Percentiles rank a stretch among this genome's conserved stretches.
These are phyloP conservation scores for Phasianus colchicus DNA, from an alignment of 2,113 vertebrate genomes.

Conservation along the genomic window DNA sequence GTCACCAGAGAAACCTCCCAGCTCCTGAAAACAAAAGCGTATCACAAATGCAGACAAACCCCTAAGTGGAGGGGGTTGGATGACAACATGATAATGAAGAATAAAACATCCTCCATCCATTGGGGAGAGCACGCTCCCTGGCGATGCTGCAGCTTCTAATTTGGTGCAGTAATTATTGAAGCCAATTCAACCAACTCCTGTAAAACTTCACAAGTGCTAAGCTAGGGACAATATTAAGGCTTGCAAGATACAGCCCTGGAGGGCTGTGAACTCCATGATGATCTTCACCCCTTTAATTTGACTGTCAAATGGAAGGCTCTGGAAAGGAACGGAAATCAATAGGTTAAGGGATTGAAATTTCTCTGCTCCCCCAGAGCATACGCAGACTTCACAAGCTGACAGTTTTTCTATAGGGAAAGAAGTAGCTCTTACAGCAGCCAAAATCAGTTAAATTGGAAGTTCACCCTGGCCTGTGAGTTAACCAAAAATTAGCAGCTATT, in stretches of 20 bases:
- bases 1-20: constrained; percentile 38
- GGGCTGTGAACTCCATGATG: neutral
- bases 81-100: constrained; percentile 66
- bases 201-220: constrained; percentile 45
- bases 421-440: constrained; percentile 42
- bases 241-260: constrained; percentile 41
- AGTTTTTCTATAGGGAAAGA: constrained; percentile 29
- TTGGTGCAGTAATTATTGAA: constrained; percentile 58
- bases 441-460: constrained; percentile 41
- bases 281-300: constrained; percentile 68
- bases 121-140: constrained; percentile 22
- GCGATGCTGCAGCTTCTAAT: neutral
- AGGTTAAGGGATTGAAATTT: constrained; percentile 58
- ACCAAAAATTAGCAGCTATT: constrained; percentile 50
- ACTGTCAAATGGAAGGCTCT: constrained; percentile 52
- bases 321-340: constrained; percentile 64
- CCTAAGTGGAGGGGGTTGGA: neutral
- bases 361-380: constrained; percentile 27
- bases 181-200: constrained; percentile 32
- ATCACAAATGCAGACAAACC: constrained; percentile 28
- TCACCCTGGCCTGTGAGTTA: neutral
- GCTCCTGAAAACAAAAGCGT: constrained; percentile 32
- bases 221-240: constrained; percentile 36
- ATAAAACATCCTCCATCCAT: neutral
- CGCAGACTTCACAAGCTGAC: constrained; percentile 21